A percentile compares a stretch with the other conserved stretches of the same genome.
These are phyloP conservation scores for Ciconia boyciana DNA, from an alignment of 2,113 vertebrate genomes.

Conservation along the genomic window DNA sequence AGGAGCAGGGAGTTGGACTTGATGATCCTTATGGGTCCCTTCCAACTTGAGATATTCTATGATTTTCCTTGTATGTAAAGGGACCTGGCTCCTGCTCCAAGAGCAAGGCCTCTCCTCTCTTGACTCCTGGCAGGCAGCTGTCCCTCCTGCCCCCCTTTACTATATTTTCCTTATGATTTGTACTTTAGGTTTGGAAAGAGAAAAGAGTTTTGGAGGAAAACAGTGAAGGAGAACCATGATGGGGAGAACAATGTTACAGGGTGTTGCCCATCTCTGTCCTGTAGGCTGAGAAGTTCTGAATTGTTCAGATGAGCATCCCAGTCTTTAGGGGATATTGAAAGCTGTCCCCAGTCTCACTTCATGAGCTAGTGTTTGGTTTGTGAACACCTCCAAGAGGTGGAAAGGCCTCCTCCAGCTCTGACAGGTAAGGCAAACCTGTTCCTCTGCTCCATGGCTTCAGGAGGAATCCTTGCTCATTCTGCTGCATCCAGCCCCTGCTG, in stretches of 20 bases:
- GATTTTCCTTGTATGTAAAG: background rate
- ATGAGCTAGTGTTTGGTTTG: background rate
- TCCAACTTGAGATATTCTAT: background rate
- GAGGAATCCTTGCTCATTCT: background rate
- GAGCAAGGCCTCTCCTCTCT: background rate
- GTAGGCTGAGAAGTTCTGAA: background rate
- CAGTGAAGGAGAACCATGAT: background rate
- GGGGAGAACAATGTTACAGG: background rate
- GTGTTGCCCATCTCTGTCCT: background rate
- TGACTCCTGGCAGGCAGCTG: background rate
- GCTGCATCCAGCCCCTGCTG: background rate
- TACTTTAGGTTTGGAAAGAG: background rate
- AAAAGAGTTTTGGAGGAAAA: background rate
- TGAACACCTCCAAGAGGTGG: background rate
- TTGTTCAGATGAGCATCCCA: background rate
- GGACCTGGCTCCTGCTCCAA: background rate
- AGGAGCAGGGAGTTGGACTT: background rate
- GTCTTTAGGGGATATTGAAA: background rate
- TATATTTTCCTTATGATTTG: background rate
- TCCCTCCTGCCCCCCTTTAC: background rate
- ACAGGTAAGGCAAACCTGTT: background rate
- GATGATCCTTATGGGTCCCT: background rate
- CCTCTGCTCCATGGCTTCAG: background rate
- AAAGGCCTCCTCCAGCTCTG: background rate
- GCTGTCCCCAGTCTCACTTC: background rate